Evolutionary conservation across 2,888 invertebrate species (phyloP).

Genomic region (Metacarcinus magister): DNA sequence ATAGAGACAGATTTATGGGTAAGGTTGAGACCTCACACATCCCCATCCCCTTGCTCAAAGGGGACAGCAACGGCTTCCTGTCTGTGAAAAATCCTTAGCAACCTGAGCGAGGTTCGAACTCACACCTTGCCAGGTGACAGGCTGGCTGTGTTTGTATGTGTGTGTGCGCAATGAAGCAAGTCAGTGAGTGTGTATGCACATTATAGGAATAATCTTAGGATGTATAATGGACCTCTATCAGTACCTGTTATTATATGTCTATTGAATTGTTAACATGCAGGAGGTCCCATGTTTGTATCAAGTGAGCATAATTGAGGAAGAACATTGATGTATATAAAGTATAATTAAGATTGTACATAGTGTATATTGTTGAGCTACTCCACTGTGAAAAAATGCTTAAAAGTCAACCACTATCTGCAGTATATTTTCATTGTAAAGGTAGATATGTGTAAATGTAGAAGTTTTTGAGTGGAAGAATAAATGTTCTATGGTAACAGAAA

Average conservation of each 20-base stretch:
- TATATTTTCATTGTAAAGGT: conserved; percentile 16
- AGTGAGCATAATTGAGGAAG: background rate
- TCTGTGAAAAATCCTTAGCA: no score
- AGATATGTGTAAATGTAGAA: conserved; percentile 3
- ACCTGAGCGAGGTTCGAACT: no score
- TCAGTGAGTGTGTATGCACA: background rate
- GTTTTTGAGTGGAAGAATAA: background rate
- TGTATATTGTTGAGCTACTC: conserved; percentile 7
- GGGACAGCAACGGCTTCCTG: no score
- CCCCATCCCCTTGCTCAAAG: no score
- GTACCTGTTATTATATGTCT: conserved; percentile 22
- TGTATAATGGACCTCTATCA: conserved; percentile 21
- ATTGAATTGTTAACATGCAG: conserved; percentile 44
- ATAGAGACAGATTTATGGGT: no score
- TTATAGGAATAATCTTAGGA: background rate
- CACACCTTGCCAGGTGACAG: no score
- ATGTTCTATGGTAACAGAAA: background rate
- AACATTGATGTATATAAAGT: background rate
- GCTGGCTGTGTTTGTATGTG: no score
- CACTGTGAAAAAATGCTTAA: background rate
- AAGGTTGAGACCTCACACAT: no score
- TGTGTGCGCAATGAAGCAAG: background rate
- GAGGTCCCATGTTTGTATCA: background rate
- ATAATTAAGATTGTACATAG: conserved; percentile 10
- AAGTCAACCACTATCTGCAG: background rate